These are phyloP conservation scores for Oeneis ivallda DNA, from an alignment of 2,888 invertebrate genomes.

Conservation along the genomic window DNA sequence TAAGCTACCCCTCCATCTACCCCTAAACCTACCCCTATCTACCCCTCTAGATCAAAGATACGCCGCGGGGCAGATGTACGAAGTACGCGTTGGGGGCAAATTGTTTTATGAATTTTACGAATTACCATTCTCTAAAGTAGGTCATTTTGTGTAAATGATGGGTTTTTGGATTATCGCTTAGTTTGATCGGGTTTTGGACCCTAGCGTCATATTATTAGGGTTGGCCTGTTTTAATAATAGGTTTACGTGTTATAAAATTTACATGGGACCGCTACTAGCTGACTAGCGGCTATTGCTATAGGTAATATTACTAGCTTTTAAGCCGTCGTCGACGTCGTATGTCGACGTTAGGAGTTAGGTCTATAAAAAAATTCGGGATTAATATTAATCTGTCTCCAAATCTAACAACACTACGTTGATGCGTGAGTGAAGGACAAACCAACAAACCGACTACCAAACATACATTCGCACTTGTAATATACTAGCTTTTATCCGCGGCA, in stretches of 20 bases:
- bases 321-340: no score
- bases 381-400: no score
- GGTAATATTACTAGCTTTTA: no score
- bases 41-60: constrained; percentile 41
- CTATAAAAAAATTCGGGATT: no score
- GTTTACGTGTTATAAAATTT: not conserved
- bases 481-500: no score
- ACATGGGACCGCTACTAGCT: not conserved
- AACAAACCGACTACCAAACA: no score
- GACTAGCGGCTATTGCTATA: no score
- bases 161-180: constrained; percentile 14
- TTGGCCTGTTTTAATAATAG: constrained; percentile 9
- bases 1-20: constrained; percentile 23
- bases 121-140: constrained; percentile 19
- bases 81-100: constrained; percentile 22
- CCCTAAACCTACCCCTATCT: constrained; percentile 22
- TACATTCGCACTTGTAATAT: no score
- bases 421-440: no score
- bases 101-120: constrained; percentile 26
- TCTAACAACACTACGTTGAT: no score
- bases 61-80: constrained; percentile 30
- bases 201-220: constrained; percentile 14
- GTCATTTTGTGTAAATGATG: constrained; percentile 23
- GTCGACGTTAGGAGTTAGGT: no score
- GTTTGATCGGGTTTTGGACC: constrained; percentile 16